Percentiles rank a stretch among this genome's conserved stretches.
Conservation (phyloP, 2,797 vertebrate genomes). For the Sarcoramphus papa region DNA sequence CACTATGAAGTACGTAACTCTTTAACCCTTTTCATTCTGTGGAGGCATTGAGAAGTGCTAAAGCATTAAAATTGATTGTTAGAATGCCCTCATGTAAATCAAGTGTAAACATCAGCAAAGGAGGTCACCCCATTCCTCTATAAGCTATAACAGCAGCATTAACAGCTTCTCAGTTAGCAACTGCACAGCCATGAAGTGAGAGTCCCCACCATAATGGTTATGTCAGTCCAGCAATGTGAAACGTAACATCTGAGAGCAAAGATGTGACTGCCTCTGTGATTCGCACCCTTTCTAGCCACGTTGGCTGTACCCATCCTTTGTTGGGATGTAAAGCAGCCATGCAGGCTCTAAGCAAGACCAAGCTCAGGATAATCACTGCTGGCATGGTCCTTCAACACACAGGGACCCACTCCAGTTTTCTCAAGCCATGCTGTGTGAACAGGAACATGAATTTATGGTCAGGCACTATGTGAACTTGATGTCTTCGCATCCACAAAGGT, state of each 20-base stretch:
- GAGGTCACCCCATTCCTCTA: fast-evolving
- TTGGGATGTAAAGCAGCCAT: background rate
- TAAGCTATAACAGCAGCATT: background rate
- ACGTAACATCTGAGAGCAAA: fast-evolving
- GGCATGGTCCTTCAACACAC: background rate
- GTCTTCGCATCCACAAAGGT: background rate
- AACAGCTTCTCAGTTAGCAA: background rate
- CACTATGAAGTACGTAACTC: background rate
- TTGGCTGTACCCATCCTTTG: background rate
- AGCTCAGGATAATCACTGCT: background rate
- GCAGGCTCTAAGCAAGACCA: background rate
- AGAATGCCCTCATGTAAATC: background rate
- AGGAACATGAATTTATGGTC: background rate
- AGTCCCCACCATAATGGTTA: fast-evolving
- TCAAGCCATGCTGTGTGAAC: background rate
- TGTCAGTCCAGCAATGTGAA: no score
- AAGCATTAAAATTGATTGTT: background rate
- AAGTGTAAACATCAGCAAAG: background rate
- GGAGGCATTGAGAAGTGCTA: background rate
- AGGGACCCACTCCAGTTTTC: no score
- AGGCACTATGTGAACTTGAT: background rate
- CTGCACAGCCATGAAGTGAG: background rate
- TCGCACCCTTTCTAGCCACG: fast-evolving
- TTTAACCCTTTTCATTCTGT: background rate
- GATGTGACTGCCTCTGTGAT: background rate